Evolutionary conservation across 1,140 invertebrate genomes (phyloP).

Genomic region (Ostrea denselamellosa): DNA sequence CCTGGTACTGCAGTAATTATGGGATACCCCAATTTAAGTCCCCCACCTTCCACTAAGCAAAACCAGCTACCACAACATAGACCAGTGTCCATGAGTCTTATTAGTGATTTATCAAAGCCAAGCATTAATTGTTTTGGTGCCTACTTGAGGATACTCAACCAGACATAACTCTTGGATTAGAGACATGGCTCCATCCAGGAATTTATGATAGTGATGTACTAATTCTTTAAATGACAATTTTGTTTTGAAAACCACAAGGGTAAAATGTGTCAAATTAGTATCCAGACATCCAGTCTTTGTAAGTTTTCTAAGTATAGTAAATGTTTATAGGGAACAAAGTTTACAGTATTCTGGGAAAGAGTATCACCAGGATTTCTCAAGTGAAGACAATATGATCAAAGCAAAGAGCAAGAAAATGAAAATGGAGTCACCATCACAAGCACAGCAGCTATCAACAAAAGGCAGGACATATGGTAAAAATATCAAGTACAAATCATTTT

Average conservation of each 20-base stretch:
- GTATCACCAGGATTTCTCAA: conserved; percentile 21
- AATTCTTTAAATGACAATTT: background rate
- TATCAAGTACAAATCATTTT: no score
- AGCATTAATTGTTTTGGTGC: no score
- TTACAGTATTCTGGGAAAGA: conserved; percentile 38
- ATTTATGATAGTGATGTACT: no score
- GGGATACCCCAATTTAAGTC: no score
- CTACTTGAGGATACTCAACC: no score
- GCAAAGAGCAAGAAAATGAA: conserved; percentile 2
- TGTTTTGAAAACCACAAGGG: background rate
- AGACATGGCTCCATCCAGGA: no score
- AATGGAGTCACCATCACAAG: background rate
- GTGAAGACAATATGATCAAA: background rate
- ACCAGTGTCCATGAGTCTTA: no score
- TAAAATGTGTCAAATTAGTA: background rate
- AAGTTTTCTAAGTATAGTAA: background rate
- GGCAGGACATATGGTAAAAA: background rate
- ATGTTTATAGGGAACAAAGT: conserved; percentile 33
- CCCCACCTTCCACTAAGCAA: no score
- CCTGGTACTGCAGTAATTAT: no score
- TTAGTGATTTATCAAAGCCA: no score
- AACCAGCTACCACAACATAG: no score
- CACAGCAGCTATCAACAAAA: background rate
- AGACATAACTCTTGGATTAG: no score
- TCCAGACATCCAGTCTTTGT: background rate